Base-by-base conservation (phyloP, 2,113 vertebrate species). In the Scalopus aquaticus region DNA sequence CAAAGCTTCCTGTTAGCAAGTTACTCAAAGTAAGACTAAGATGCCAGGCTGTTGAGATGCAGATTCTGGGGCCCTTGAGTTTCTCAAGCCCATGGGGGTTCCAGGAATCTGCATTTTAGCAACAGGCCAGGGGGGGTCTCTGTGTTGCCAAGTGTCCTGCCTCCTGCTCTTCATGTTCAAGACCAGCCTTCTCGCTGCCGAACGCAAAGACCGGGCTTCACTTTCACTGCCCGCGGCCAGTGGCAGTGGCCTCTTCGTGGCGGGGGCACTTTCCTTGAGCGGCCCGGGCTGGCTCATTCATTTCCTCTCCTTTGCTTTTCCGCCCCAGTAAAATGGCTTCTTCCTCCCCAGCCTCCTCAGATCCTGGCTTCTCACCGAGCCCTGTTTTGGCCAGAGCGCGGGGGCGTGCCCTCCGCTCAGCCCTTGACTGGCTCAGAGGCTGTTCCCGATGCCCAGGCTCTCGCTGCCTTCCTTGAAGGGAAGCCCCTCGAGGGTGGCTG, bases 301-400 rank as follows among this genome's bases (percentile, higher is more conserved):
- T 2, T 37, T 37, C 26, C 9, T 56, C 44, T 60, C 51, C 60
- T 35, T 1, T 0, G 2, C 39, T 2, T 35, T 74, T 7, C 62
- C 9, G 32, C 62, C 54, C 54, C 54, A 56, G 6, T 56, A 56
- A 56, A 56, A 56, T 56, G 54, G 54, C n/a, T 28, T 67, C 54
- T 39, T 32, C 35, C 20, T 12, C 62, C 30, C 0, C 1, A 16
- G 22, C 15, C 22, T 37, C 5, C 49, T 26, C 35, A 17, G 54
- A 15, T 9, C 6, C 2, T 0, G 0, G 26, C 51, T 54, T 12
- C 79, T 39, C 13, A 4, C 1, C 20, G 5, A 16, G 54, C 19
- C 54, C 54, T 56, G 54, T 56, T 51, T 17, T 20, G 16, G 17
- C 51, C 19, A 9, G 51, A 1, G 4, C n/a, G 51, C 15, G 16